phyloP scores from a whole-genome alignment of 2,113 vertebrate genomes.

The Accipiter virgatus region DNA sequence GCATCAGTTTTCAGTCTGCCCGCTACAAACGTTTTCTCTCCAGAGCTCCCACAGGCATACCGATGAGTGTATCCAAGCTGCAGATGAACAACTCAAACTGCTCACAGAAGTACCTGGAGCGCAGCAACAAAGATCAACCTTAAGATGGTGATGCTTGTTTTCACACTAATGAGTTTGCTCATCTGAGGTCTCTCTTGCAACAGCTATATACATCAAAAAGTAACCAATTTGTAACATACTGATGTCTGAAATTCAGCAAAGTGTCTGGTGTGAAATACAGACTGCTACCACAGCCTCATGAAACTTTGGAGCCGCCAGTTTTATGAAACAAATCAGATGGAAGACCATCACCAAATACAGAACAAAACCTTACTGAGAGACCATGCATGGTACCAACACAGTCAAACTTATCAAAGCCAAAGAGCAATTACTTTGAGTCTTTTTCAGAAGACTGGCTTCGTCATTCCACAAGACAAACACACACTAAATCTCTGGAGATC shows the following conservation, averaged over 20 bases:
- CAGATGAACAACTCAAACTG: neutral
- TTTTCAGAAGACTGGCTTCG: neutral
- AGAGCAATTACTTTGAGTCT: neutral
- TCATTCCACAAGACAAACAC: neutral
- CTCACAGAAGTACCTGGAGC: neutral
- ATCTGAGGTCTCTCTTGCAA: neutral
- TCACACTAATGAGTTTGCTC: neutral
- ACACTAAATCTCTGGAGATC: neutral
- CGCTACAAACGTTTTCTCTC: neutral
- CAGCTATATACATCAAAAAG: neutral
- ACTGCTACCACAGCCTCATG: neutral
- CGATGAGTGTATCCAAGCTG: neutral
- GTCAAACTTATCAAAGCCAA: neutral
- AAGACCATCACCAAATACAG: neutral
- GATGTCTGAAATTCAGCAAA: neutral
- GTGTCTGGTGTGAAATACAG: fast-evolving
- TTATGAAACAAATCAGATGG: neutral
- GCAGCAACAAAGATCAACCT: neutral
- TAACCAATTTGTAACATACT: neutral
- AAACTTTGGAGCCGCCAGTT: neutral
- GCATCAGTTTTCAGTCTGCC: neutral
- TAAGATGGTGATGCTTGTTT: neutral
- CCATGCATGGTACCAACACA: neutral
- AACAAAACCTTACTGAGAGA: neutral
- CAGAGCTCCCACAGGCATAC: neutral